Base-by-base conservation (phyloP, 2,888 invertebrate species). In the Hesperia comma region DNA sequence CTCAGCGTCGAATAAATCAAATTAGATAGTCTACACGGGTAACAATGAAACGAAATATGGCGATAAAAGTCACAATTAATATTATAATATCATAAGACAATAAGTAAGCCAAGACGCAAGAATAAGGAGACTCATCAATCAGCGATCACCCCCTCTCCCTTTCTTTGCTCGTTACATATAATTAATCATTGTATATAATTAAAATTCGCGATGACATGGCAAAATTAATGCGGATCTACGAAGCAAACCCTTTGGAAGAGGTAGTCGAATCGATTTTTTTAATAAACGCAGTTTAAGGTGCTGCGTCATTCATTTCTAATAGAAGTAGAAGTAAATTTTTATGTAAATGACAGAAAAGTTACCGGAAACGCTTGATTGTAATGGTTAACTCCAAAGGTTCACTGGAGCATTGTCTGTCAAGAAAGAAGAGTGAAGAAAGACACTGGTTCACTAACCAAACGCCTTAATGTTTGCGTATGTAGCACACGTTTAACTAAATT, bases 101-200 rank as follows among this genome's bases (percentile, higher is more conserved):
- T 89, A 82, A 49, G 78, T 75, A 82, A 82, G 81, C 81, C 79
- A 81, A 80, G 74, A 74, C 77, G 81, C 77, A 78, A 79, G 83
- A 84, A 83, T 81, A 78, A 75, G 80, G 80, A 86, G 84, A 77
- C 85, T 88, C 88, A 92, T 90, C 91, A 90, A 92, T 91, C 92
- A 92, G 84, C 82, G 77, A 88, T 88, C 83, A 77, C 79, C 81
- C 80, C 78, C 77, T 51, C 64, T 77, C 79, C 75, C 75, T 73
- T 78, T 80, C 85, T 86, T 86, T 79, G 81, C 86, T 86, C 81
- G 80, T 86, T 87, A 87, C 83, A 86, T 81, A 88, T 90, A 90
- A 92, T 92, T 92, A 91, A 92, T 92, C 90, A 92, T 81, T 76
- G 80, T 82, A 87, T 89, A 87, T 92, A 91, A 92, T 91, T 91